phyloP scores from a whole-genome alignment of 2,888 invertebrate genomes.

The Ornithoptera priamus region DNA sequence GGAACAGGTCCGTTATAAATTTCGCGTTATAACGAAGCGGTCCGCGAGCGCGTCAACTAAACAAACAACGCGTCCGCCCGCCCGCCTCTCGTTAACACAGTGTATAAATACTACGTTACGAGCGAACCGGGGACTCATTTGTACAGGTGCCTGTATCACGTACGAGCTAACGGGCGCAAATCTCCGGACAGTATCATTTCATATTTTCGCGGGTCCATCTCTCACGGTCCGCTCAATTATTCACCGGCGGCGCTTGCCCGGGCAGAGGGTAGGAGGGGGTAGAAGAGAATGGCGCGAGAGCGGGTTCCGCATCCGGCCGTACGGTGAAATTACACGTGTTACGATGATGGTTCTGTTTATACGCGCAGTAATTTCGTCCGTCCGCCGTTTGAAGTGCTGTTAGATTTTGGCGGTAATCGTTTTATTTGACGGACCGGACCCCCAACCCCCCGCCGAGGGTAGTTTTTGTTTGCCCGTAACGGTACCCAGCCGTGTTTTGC shows the following conservation, averaged over 20 bases:
- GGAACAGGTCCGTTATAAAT: conserved; percentile 14
- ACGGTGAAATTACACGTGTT: conserved; percentile 73
- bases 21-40: conserved; percentile 31
- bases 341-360: conserved; percentile 74
- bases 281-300: conserved; percentile 40
- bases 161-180: conserved; percentile 44
- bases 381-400: conserved; percentile 64
- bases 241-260: conserved; percentile 45
- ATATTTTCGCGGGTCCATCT: conserved; percentile 72
- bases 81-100: conserved; percentile 19
- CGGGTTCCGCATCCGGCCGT: conserved; percentile 55
- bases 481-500: conserved; percentile 31
- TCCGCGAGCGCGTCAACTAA: conserved; percentile 32
- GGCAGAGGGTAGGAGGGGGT: conserved; percentile 3
- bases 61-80: conserved; percentile 32
- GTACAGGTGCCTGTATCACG: conserved; percentile 44
- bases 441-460: conserved; percentile 34
- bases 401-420: conserved; percentile 63
- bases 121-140: conserved; percentile 46
- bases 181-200: conserved; percentile 66
- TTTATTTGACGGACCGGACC: conserved; percentile 55
- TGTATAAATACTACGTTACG: conserved; percentile 39
- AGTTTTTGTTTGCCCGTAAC: conserved; percentile 39
- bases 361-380: conserved; percentile 56
- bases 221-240: conserved; percentile 69